Percentiles rank a stretch among this genome's conserved stretches.
Evolutionary conservation across 2,797 vertebrate genomes (phyloP).

Genomic region (Simalia tracyae): DNA sequence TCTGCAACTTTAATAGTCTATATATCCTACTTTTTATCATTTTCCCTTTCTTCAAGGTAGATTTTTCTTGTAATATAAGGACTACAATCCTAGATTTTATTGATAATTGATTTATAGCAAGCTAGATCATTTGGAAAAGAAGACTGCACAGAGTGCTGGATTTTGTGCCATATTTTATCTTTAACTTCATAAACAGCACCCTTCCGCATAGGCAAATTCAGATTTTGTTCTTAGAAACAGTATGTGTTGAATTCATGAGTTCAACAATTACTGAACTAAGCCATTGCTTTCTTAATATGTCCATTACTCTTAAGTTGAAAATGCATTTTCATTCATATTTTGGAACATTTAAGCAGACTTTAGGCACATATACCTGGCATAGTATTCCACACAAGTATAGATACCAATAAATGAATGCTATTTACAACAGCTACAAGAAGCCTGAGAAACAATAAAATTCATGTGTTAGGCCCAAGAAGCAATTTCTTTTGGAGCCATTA

Average conservation of each 20-base stretch:
- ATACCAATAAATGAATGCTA: neutral
- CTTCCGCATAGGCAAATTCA: neutral
- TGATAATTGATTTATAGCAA: conserved; percentile 29
- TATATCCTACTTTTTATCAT: conserved; percentile 29
- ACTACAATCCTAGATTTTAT: conserved; percentile 45
- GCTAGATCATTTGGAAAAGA: conserved; percentile 4
- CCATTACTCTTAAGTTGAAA: conserved; percentile 59
- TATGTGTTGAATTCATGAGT: conserved; percentile 32
- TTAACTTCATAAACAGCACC: neutral
- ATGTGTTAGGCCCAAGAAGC: neutral
- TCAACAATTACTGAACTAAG: conserved; percentile 46
- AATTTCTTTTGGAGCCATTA: neutral
- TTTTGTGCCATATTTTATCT: conserved; percentile 48
- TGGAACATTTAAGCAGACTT: conserved; percentile 47
- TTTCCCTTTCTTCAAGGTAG: conserved; percentile 34
- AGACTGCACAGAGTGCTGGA: conserved; percentile 1
- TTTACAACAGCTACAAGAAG: neutral
- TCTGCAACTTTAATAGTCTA: conserved; percentile 8
- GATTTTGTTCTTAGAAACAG: neutral
- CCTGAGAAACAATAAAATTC: neutral
- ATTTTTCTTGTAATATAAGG: conserved; percentile 15
- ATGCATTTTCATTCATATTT: conserved; percentile 63
- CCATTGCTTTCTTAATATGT: conserved; percentile 39
- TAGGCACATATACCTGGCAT: neutral
- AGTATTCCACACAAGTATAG: neutral